These are phyloP conservation scores for Pachyramphus minor DNA, from an alignment of 2,113 vertebrate species.

Conservation along the genomic window DNA sequence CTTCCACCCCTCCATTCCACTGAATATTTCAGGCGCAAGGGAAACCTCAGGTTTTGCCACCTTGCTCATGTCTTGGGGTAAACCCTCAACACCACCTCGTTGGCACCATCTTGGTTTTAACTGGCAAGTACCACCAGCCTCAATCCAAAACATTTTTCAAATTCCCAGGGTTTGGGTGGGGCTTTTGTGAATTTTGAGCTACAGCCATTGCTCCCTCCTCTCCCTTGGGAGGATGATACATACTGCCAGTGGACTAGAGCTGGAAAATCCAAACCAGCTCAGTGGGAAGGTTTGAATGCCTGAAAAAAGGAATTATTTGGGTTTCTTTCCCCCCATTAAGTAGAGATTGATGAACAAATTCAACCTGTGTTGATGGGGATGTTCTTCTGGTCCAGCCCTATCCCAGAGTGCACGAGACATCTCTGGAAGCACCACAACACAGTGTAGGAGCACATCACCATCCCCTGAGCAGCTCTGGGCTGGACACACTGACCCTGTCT, in stretches of 20 bases:
- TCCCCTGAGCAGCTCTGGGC: not conserved
- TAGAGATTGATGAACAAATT: not conserved
- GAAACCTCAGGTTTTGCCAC: fast-evolving
- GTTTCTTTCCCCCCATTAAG: fast-evolving
- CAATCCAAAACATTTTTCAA: not conserved
- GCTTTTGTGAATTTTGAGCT: not conserved
- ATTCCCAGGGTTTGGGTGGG: not conserved
- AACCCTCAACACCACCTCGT: not conserved
- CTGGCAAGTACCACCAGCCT: not conserved
- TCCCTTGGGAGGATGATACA: not conserved
- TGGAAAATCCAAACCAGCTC: not conserved
- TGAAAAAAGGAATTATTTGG: not conserved
- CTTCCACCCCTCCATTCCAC: not conserved
- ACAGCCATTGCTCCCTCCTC: not conserved
- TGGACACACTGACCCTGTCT: not conserved
- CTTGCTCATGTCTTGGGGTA: fast-evolving
- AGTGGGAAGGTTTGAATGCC: not conserved
- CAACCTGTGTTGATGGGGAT: not conserved
- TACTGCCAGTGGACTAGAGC: fast-evolving
- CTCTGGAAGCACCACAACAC: fast-evolving
- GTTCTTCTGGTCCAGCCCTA: not conserved
- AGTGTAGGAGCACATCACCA: fast-evolving
- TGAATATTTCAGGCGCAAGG: fast-evolving
- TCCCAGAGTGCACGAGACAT: fast-evolving
- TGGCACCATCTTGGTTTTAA: not conserved